Conservation (phyloP, 1,140 invertebrate species). For the Samia ricini region DNA sequence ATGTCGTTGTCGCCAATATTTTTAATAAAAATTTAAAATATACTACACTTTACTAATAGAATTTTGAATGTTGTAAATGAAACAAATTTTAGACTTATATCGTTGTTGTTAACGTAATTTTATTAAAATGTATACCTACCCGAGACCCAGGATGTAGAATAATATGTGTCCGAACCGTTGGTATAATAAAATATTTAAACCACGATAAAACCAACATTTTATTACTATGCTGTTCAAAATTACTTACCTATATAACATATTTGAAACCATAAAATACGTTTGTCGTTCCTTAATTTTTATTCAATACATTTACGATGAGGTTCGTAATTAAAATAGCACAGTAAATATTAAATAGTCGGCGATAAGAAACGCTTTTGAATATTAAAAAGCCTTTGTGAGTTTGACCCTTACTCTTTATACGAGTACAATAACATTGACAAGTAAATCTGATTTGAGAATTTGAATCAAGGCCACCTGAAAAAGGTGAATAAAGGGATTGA, state of each 20-base stretch:
- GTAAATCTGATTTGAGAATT: slow-evolving; percentile 62
- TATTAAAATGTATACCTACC: background rate
- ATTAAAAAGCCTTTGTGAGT: slow-evolving; percentile 48
- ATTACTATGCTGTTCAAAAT: background rate
- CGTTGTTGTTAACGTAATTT: background rate
- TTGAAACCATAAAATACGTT: background rate
- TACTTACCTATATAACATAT: background rate
- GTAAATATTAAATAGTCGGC: slow-evolving; percentile 31
- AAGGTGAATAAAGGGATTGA: slow-evolving; percentile 53
- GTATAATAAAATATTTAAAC: background rate
- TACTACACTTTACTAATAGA: too few relatives aligned
- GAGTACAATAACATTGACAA: slow-evolving; percentile 58
- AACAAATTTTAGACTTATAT: background rate
- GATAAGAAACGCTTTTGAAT: slow-evolving; percentile 64
- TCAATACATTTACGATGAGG: slow-evolving; percentile 41
- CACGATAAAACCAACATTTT: background rate
- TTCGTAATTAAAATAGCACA: slow-evolving; percentile 48
- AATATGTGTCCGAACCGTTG: background rate
- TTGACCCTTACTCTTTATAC: slow-evolving; percentile 52
- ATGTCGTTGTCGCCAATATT: too few relatives aligned
- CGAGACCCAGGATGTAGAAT: background rate
- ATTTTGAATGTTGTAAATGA: background rate
- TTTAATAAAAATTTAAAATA: too few relatives aligned
- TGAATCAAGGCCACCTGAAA: slow-evolving; percentile 69
- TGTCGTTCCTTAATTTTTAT: slow-evolving; percentile 3